These are phyloP conservation scores for Philhelius pedissequus DNA, from an alignment of 2,888 invertebrate genomes.

Conservation along the genomic window DNA sequence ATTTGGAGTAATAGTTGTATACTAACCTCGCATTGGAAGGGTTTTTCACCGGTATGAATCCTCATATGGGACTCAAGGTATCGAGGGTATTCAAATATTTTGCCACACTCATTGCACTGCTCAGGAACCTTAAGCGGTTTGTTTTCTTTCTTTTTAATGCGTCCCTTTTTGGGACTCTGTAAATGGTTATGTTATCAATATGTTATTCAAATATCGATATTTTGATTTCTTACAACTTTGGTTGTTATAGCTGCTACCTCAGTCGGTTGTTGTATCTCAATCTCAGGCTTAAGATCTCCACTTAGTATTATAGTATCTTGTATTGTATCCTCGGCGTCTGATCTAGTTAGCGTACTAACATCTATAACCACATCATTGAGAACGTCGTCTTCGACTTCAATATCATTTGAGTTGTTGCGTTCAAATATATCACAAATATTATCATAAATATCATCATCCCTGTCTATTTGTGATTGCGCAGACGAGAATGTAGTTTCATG, in stretches of 20 bases:
- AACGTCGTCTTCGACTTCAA: conserved; percentile 72
- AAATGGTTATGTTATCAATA: background rate
- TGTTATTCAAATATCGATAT: background rate
- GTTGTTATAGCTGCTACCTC: background rate
- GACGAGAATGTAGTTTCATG: conserved; percentile 47
- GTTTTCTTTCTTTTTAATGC: conserved; percentile 59
- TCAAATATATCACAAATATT: conserved; percentile 73
- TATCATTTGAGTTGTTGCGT: conserved; percentile 70
- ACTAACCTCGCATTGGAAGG: conserved; percentile 73
- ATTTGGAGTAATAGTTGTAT: no score
- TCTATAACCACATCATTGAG: conserved; percentile 73
- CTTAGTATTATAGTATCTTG: conserved; percentile 69
- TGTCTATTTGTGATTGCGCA: conserved; percentile 43
- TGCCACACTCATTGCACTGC: conserved; percentile 73
- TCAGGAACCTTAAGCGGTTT: conserved; percentile 71
- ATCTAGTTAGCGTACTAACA: conserved; percentile 72
- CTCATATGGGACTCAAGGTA: conserved; percentile 74
- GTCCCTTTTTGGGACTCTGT: conserved; percentile 42
- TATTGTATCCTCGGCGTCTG: conserved; percentile 72
- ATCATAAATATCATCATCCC: conserved; percentile 70
- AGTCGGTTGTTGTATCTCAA: background rate
- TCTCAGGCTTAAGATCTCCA: conserved; percentile 48
- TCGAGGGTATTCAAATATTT: conserved; percentile 72
- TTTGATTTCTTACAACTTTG: conserved; percentile 25
- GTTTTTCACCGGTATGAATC: conserved; percentile 73